Base-by-base conservation (phyloP, 2,797 vertebrate species). In the Hydrophis major region DNA sequence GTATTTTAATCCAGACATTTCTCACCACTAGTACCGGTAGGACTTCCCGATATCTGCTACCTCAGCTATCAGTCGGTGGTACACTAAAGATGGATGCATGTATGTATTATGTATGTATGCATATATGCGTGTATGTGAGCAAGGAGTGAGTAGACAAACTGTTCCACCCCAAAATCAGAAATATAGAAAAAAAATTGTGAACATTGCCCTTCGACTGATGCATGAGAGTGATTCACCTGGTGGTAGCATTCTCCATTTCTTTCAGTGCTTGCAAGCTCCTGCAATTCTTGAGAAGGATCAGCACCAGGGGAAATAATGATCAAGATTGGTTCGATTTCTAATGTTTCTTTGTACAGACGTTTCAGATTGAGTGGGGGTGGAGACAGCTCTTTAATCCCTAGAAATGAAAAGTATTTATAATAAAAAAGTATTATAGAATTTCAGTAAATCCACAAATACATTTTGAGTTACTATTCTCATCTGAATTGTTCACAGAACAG, bases 271-370 rank as follows among this genome's bases (percentile, higher is more conserved):
- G 99, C 99, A 55, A 99, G 98, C 95, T 99, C 99, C 93, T 98
- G 98, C 56, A 99, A 97, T 94, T 99, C 99, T 97, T 99, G 99
- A 94, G 99, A 99, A 20, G 99, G 99, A 96, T 99, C 99, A 57
- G 99, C 99, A 88, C 99, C 99, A 12, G 99, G 98, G 92, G 99
- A 99, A 97, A 99, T 99, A 96, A 99, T 99, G 90, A 99, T 98
- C 96, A 99, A 97, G 95, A 99, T 96, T 0, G 99, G 99, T 93
- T 99, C 99, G 91, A 97, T 97, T 96, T 99, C 99, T 92, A 99
- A 88, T 0, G 99, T 99, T 96, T 99, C 99, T 88, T 96, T 96
- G 95, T 98, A 98, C 1, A 99, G 97, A 78, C 98, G 98, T 92
- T 98, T 98, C 95, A 99, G 97, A 97, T 99, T 99, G 93, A 99